A percentile compares a stretch with the other conserved stretches of the same genome.
These are phyloP conservation scores for Amblyraja radiata DNA, from an alignment of 2,797 vertebrate genomes.

Conservation along the genomic window DNA sequence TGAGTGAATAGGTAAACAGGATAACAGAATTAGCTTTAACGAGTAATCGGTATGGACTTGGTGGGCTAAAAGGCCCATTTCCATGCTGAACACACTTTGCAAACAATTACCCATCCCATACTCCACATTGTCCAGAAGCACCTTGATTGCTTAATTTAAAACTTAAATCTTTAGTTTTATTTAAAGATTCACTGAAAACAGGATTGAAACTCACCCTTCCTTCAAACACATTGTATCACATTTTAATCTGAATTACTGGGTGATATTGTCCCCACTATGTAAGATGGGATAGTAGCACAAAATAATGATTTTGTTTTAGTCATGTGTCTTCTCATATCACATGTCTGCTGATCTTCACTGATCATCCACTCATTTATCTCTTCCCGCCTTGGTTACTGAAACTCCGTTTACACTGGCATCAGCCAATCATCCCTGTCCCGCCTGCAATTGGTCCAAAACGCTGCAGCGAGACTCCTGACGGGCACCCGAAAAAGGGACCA, in stretches of 20 bases:
- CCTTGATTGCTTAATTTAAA: not conserved
- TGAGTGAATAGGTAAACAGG: too few species aligned
- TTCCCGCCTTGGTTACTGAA: too few species aligned
- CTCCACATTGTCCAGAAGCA: not conserved
- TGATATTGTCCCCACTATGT: not conserved
- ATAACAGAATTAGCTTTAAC: too few species aligned
- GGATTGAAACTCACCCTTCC: not conserved
- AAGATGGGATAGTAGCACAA: not conserved
- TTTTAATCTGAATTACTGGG: not conserved
- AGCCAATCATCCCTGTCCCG: too few species aligned
- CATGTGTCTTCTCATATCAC: not conserved
- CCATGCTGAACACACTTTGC: not conserved
- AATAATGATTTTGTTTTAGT: not conserved
- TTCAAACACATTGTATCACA: not conserved
- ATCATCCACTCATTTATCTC: too few species aligned
- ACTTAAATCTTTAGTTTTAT: too few species aligned
- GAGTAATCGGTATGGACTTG: too few species aligned
- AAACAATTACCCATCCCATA: not conserved
- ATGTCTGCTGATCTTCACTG: not conserved
- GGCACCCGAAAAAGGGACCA: too few species aligned
- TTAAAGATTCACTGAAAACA: not conserved
- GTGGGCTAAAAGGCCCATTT: too few species aligned
- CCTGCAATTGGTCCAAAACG: too few species aligned
- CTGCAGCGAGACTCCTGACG: too few species aligned
- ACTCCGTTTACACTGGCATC: too few species aligned